phyloP scores from a whole-genome alignment of 2,888 invertebrate genomes.

The Coremacera marginata region DNA sequence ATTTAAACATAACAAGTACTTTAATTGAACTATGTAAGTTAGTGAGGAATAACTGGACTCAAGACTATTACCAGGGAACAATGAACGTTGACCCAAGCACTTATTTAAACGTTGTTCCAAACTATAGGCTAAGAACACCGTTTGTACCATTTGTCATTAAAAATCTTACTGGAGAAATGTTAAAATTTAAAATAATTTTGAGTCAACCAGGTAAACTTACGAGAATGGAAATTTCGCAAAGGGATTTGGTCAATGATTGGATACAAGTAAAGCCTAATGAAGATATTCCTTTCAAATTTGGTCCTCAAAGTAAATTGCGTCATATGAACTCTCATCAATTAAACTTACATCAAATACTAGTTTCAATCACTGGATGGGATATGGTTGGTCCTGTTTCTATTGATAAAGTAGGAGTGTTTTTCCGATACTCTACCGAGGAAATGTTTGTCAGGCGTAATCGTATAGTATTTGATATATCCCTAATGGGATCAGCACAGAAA shows the following conservation, averaged over 20 bases:
- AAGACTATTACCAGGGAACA: constrained; percentile 75
- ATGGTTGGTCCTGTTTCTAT: constrained; percentile 90
- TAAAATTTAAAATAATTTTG: constrained; percentile 88
- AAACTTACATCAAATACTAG: constrained; percentile 87
- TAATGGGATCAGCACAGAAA: constrained; percentile 95
- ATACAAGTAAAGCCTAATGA: constrained; percentile 79
- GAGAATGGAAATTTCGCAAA: constrained; percentile 60
- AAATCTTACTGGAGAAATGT: constrained; percentile 89
- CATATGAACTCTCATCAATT: constrained; percentile 83
- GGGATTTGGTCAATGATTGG: constrained; percentile 74
- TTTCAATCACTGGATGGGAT: constrained; percentile 92
- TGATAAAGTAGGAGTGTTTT: constrained; percentile 95
- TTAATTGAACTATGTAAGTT: constrained; percentile 85
- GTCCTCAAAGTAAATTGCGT: constrained; percentile 78
- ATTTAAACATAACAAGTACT: constrained; percentile 90
- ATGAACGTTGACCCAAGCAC: constrained; percentile 39
- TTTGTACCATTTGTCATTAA: constrained; percentile 95
- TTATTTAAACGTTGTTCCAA: constrained; percentile 48
- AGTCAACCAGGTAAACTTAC: constrained; percentile 76
- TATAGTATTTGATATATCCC: constrained; percentile 89
- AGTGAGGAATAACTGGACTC: constrained; percentile 89
- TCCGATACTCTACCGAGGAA: constrained; percentile 75
- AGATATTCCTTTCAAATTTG: constrained; percentile 89
- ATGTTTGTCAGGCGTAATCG: constrained; percentile 74
- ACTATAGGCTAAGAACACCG: constrained; percentile 83